phyloP scores from a whole-genome alignment of 2,797 vertebrate species.

The Geotrypetes seraphini region DNA sequence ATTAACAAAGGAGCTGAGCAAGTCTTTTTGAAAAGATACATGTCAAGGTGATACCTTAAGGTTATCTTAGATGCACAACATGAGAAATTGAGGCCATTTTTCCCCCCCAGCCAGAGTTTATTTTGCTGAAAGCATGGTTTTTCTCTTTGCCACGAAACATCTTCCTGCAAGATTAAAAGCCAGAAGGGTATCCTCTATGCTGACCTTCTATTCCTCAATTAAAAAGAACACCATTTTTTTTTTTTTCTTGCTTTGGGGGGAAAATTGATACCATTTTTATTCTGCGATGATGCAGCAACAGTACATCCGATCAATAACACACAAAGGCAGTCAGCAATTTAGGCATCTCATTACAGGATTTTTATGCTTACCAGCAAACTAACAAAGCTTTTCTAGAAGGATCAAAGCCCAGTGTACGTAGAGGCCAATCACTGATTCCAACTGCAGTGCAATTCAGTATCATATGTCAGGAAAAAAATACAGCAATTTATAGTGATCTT shows the following conservation, averaged over 20 bases:
- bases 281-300: conserved; percentile 27
- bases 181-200: conserved; percentile 19
- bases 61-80: conserved; percentile 31
- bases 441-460: conserved; percentile 4
- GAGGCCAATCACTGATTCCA: conserved; percentile 13
- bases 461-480: conserved; percentile 6
- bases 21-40: conserved; percentile 21
- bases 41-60: conserved; percentile 43
- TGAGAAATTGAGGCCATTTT: conserved; percentile 15
- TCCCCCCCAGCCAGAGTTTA: conserved; percentile 28
- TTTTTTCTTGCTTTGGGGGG: conserved; percentile 18
- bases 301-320: conserved; percentile 23
- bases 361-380: conserved; percentile 7
- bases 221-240: conserved; percentile 27
- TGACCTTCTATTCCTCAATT: conserved; percentile 34
- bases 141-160: conserved; percentile 30
- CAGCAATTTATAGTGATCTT: conserved; percentile 4
- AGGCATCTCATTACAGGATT: conserved; percentile 8
- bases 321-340: conserved; percentile 20
- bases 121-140: conserved; percentile 30
- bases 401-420: conserved; percentile 17
- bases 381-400: conserved; percentile 5
- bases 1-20: conserved; percentile 15
- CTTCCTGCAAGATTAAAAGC: conserved; percentile 29
- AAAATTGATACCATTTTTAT: conserved; percentile 19